Evolutionary conservation across 2,797 vertebrate genomes (phyloP), one percentile per base, ranked within the genome.

Genomic region (Acanthornis magna): DNA sequence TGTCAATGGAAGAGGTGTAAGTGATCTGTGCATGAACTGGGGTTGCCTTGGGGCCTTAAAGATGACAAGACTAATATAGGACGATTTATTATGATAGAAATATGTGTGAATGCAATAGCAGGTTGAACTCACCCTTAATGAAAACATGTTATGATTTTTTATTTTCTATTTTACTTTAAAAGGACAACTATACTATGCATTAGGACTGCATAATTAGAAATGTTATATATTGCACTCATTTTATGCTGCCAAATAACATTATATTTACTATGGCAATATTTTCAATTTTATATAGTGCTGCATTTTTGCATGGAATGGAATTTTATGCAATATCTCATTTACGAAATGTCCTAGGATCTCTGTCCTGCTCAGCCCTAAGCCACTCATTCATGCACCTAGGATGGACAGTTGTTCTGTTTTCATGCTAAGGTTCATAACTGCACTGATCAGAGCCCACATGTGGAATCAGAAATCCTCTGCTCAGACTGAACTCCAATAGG

Each of bases 401-500:
- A 79, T 84, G 18, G 47, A 55, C 29, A 70, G 42, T 43, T 26
- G 45, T 13, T 70, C 60, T 54, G 5, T 53, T 85, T 85, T 68
- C 58, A 54, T 29, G 13, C 42, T 65, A 65, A 67, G 43, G 4
- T 57, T 79, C 17, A 29, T 66, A 80, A 61, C 42, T 58, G 65
- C 36, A 40, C 40, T 43, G 27, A 54, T 50, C 23, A 48, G 65
- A 71, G 13, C 7, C 19, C 11, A 13, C 1, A 2, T 19, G 34
- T 29, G 51, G 27, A 86, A 32, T 76, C 63, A 65, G 70, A 79
- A 93, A 26, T 53, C 40, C 45, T 57, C 34, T 42, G 18, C 27
- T 83, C 50, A 55, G 15, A 19, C 22, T n/a, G 21, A 63, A 34
- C 45, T 74, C 0, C 0, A 23, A 14, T 0, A 83, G 34, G 16